Evolutionary conservation across 2,888 invertebrate genomes (phyloP).

Genomic region (Leptodirus hochenwartii): DNA sequence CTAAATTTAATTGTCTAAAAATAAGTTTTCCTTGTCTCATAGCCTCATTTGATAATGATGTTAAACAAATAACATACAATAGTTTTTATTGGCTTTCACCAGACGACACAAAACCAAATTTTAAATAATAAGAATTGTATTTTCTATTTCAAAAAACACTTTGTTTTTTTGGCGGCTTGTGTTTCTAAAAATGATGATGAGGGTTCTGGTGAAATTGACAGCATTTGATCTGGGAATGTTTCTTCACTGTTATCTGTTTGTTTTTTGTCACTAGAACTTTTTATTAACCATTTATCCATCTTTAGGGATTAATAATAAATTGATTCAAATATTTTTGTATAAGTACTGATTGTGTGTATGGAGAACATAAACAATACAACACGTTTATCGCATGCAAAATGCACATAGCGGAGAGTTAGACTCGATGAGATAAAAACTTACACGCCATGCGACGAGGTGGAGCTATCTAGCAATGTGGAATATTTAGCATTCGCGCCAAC

Average conservation of each 20-base stretch:
- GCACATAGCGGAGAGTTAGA: too few relatives aligned
- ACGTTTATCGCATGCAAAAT: too few relatives aligned
- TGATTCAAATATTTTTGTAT: too few relatives aligned
- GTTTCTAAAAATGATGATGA: conserved; percentile 1
- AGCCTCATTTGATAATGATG: neutral
- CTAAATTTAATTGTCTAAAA: too few relatives aligned
- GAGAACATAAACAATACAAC: too few relatives aligned
- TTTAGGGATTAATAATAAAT: too few relatives aligned
- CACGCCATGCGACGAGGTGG: too few relatives aligned
- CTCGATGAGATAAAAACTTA: too few relatives aligned
- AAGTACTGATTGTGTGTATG: too few relatives aligned
- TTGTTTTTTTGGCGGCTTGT: neutral
- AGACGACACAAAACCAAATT: conserved; percentile 2
- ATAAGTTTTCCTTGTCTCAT: conserved; percentile 1
- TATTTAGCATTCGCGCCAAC: too few relatives aligned
- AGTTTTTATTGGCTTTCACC: conserved; percentile 1
- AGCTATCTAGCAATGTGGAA: too few relatives aligned
- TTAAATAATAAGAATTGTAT: conserved; percentile 1
- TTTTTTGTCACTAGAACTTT: neutral
- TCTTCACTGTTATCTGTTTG: conserved; percentile 1
- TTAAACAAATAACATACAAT: conserved; percentile 2
- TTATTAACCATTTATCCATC: conserved; percentile 1
- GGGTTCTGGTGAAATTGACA: conserved; percentile 2
- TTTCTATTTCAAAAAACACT: neutral
- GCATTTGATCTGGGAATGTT: neutral